Base-by-base conservation (phyloP, 37 sponge, comb jelly and placozoan genomes). In the Agelas oroides region DNA sequence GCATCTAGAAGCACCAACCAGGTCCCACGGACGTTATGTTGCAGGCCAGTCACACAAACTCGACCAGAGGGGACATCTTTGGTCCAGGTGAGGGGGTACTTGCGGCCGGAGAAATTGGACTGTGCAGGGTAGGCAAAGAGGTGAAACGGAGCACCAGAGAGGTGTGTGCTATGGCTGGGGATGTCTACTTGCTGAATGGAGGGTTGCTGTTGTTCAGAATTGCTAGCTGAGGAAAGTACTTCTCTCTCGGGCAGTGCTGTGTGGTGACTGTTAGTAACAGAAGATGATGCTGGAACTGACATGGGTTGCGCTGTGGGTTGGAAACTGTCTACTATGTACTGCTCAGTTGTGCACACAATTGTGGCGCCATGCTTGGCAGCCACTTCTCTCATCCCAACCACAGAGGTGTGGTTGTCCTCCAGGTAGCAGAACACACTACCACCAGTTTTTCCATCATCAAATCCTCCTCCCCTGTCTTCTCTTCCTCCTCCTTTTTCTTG, bases 361-460 rank as follows among this genome's bases (percentile, higher is more conserved):
- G 23, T 71, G 16, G 94, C 98, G 25, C 94, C 96, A 57, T 55
- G 39, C 5, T 62, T 33, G 12, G 41, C 60, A 15, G 96, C 98
- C 0, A 88, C 86, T 62, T 95, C 92, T 52, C 98, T 84, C 84
- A 97, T 88, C 0, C 98, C 98, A 27, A 97, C 84, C 52, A 97
- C 98, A 24, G 98, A 97, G 11, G 98, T 97, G 81, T 97, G 98
- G 78, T 94, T 92, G 81, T 93, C 92, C 33, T 92, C 92, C 0
- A 94, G 84, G 68, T 97, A 97, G 32, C 92, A 90, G 34, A 90
- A 93, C 30, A 94, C 62, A 71, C 95, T 97, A 14, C 67, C 21
- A 16, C 38, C 28, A 15, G 20, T 57, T 28, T 0, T 5, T 17
- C 5, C 71, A 8, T 1, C 3, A 12, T 28, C 19, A 34, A 11